These are phyloP conservation scores for Erebia aethiops DNA, from an alignment of 2,888 invertebrate species.

Conservation along the genomic window DNA sequence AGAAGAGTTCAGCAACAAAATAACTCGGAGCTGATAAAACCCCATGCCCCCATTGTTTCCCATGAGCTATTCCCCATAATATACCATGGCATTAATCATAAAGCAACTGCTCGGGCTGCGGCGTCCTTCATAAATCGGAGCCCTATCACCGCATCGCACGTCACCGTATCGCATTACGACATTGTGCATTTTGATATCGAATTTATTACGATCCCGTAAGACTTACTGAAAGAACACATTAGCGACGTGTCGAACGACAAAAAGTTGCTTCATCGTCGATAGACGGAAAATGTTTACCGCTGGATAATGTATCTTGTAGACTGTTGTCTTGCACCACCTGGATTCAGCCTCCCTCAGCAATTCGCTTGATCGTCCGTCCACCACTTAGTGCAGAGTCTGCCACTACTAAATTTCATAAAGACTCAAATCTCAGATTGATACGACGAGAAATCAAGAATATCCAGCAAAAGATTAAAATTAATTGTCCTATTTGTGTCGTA, in stretches of 20 bases:
- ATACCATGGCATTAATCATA: constrained; percentile 11
- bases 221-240: not conserved
- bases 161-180: constrained; percentile 74
- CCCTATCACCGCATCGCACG: constrained; percentile 67
- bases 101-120: constrained; percentile 1
- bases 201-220: constrained; percentile 55
- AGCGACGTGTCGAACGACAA: constrained; percentile 27
- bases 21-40: not conserved
- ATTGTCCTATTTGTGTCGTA: too few relatives aligned
- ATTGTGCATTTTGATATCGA: constrained; percentile 74
- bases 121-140: constrained; percentile 66
- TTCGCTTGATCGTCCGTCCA: too few relatives aligned
- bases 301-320: too few relatives aligned
- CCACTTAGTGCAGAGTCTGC: too few relatives aligned
- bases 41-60: not conserved
- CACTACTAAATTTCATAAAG: too few relatives aligned
- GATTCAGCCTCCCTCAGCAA: too few relatives aligned
- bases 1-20: not conserved
- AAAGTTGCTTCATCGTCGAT: too few relatives aligned
- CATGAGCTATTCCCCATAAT: not conserved
- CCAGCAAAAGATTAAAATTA: too few relatives aligned
- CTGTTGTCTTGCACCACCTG: too few relatives aligned
- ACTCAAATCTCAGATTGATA: too few relatives aligned
- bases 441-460: too few relatives aligned
- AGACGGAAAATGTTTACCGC: not conserved